Evolutionary conservation across 1,140 invertebrate genomes (phyloP), one percentile per base, ranked within the genome.

Genomic region (Zaprionus lachaisei): DNA sequence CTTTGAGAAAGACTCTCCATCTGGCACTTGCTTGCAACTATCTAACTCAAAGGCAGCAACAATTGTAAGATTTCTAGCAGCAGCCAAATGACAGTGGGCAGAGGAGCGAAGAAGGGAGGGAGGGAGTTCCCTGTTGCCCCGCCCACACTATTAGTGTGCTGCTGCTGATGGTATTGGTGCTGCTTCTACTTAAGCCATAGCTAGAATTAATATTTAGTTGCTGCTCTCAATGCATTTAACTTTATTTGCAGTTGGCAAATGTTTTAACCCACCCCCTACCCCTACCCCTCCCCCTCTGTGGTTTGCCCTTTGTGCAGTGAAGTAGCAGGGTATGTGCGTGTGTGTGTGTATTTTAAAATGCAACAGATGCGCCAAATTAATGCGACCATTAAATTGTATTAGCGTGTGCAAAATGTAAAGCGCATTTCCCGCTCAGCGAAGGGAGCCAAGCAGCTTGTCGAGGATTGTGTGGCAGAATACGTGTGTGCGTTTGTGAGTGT

Each of bases 281-380:
- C n/a, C n/a, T 47, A 31, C 28, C 41, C n/a, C n/a, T 47, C n/a
- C 15, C 5, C 38, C n/a, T n/a, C 62, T 75, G 67, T 12, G 67
- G 72, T 70, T 69, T 70, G n/a, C 38, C 20, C 72, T 61, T 20
- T 34, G 37, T 41, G 61, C 38, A 26, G 20, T 31, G 49, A 17
- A 22, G 26, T 20, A 49, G 57, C 15, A 37, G 34, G 41, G 58
- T 12, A 15, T 47, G 38, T 60, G 34, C 49, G 44, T 49, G 51
- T 54, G 57, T 71, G 72, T 68, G 80, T 81, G 76, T 75, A 76
- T 90, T 89, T 89, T 89, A 90, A 89, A 89, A 89, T 89, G 85
- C 85, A 89, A 89, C 85, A 89, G 85, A 89, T 89, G 85, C 85
- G 85, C 85, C 85, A 89, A 89, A 89, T 89, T 90, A 89, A 89